Percentiles rank a stretch among this genome's conserved stretches.
These are phyloP conservation scores for Laspeyria flexula DNA, from an alignment of 2,888 invertebrate genomes.

Conservation along the genomic window DNA sequence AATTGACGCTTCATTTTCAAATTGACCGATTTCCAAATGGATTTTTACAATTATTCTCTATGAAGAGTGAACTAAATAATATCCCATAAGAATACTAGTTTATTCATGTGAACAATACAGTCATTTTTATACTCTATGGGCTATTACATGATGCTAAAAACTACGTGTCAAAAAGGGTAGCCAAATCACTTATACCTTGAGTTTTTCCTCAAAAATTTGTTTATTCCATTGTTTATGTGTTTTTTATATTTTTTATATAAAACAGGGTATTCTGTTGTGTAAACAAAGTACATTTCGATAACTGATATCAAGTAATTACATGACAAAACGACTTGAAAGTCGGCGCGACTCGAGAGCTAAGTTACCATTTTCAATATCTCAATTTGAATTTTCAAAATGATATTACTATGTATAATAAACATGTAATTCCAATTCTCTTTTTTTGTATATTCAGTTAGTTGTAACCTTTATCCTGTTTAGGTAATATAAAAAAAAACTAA, in stretches of 20 bases:
- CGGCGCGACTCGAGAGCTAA: background rate
- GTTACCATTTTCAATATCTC: background rate
- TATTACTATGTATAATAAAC: background rate
- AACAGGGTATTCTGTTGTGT: background rate
- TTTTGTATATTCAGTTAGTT: no score
- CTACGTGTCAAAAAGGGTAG: background rate
- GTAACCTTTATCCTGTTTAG: no score
- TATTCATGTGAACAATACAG: background rate
- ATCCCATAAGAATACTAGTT: constrained; percentile 3
- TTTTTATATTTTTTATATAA: background rate
- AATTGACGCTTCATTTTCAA: constrained; percentile 10
- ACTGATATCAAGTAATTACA: background rate
- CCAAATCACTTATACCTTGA: background rate
- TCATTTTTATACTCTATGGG: constrained; percentile 4
- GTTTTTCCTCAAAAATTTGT: no score
- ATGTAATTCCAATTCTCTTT: no score
- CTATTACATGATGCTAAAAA: constrained; percentile 3
- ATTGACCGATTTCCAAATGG: background rate
- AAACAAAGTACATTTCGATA: background rate
- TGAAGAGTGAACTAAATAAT: background rate
- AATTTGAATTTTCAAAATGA: background rate
- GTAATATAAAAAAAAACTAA: no score
- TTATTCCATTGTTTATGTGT: background rate
- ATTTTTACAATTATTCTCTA: constrained; percentile 4
- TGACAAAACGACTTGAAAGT: background rate